Evolutionary conservation across 2,888 invertebrate genomes (phyloP).

Genomic region (Cyclophora albipunctata): DNA sequence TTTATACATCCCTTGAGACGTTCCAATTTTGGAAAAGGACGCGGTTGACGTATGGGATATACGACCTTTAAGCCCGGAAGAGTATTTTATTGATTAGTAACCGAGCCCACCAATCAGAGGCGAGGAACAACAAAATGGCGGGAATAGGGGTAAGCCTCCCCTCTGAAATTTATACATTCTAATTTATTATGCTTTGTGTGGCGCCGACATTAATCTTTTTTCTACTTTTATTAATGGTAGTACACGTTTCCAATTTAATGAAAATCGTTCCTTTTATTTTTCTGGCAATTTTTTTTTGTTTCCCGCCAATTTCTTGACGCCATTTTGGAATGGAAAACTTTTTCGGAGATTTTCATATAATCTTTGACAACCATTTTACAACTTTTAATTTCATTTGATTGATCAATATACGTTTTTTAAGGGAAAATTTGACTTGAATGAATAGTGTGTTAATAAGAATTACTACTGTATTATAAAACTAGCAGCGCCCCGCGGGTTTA

Average conservation of each 20-base stretch:
- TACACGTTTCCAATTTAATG: conserved; percentile 69
- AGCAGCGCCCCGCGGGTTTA: not conserved
- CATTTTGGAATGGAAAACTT: conserved; percentile 40
- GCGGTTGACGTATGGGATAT: conserved; percentile 3
- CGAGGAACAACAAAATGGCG: conserved; percentile 50
- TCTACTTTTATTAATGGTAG: conserved; percentile 67
- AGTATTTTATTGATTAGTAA: conserved; percentile 58
- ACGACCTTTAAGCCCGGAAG: conserved; percentile 10
- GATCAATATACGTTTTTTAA: too few relatives aligned
- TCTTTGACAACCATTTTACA: too few relatives aligned
- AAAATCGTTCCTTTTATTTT: conserved; percentile 31
- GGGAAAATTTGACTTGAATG: too few relatives aligned
- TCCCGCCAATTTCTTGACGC: conserved; percentile 42
- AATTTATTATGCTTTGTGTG: conserved; percentile 73
- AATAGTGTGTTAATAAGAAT: too few relatives aligned
- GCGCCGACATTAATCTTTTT: conserved; percentile 69
- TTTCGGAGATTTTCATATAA: too few relatives aligned
- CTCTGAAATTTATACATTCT: conserved; percentile 53
- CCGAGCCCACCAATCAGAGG: conserved; percentile 52
- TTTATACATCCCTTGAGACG: too few relatives aligned
- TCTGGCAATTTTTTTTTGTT: conserved; percentile 11
- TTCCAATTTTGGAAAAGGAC: too few relatives aligned
- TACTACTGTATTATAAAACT: too few relatives aligned
- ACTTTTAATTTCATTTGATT: too few relatives aligned
- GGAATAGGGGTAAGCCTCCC: conserved; percentile 48